Conservation (phyloP, 2,797 vertebrate species). For the Hippopotamyrus pictus region DNA sequence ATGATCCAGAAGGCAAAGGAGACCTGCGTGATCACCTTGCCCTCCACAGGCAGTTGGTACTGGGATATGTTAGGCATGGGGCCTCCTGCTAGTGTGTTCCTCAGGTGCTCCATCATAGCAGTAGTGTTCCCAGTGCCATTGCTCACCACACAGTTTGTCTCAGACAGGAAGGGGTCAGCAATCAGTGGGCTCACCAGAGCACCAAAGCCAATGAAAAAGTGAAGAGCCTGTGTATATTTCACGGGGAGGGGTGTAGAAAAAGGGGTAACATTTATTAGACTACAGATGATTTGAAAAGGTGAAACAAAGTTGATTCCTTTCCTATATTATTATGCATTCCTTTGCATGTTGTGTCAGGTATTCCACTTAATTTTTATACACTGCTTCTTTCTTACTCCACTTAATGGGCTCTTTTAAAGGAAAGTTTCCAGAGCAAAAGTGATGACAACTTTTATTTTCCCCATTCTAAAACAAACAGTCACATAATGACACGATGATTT, state of each 20-base stretch:
- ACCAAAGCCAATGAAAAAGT: slow-evolving; percentile 90
- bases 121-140: slow-evolving; percentile 64
- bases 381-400: not conserved
- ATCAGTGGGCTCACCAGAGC: slow-evolving; percentile 87
- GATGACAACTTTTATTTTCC: not conserved
- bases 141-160: slow-evolving; percentile 70
- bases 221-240: slow-evolving; percentile 68
- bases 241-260: not conserved
- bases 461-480: not conserved
- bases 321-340: not conserved
- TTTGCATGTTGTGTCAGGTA: not conserved
- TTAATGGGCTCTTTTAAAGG: not conserved
- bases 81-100: slow-evolving; percentile 57
- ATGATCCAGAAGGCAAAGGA: slow-evolving; percentile 98
- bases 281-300: not conserved
- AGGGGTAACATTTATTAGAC: not conserved
- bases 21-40: slow-evolving; percentile 63
- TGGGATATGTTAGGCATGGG: slow-evolving; percentile 60
- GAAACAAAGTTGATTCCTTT: not conserved
- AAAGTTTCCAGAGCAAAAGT: not conserved
- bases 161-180: slow-evolving; percentile 86
- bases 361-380: not conserved
- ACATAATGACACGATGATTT: not conserved
- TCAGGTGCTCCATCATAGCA: slow-evolving; percentile 60
- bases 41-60: slow-evolving; percentile 58